Percentiles rank a stretch among this genome's conserved stretches.
Evolutionary conservation across 2,888 invertebrate species (phyloP).

Genomic region (Drosophila testacea): DNA sequence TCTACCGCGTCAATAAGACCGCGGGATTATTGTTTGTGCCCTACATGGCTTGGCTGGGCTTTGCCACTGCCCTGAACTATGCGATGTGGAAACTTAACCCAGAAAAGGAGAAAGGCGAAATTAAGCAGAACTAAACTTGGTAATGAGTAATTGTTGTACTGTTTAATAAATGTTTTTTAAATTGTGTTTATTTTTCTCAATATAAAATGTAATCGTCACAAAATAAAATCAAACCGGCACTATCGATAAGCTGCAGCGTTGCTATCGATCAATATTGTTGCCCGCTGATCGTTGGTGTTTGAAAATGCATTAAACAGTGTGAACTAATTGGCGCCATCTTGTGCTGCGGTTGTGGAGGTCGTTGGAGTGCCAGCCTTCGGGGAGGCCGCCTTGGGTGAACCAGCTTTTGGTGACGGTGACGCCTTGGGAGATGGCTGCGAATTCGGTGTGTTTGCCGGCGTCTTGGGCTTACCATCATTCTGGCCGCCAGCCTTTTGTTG

Average conservation of each 20-base stretch:
- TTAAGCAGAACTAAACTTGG: slow-evolving; percentile 14
- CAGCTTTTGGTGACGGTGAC: slow-evolving; percentile 85
- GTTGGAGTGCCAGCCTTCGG: slow-evolving; percentile 62
- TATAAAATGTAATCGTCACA: slow-evolving; percentile 54
- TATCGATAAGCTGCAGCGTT: slow-evolving; percentile 26
- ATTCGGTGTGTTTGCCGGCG: slow-evolving; percentile 69
- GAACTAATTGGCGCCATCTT: slow-evolving; percentile 50
- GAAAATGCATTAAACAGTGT: slow-evolving; percentile 18
- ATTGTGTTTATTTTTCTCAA: slow-evolving; percentile 44
- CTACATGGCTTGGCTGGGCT: slow-evolving; percentile 90
- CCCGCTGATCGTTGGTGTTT: slow-evolving; percentile 20
- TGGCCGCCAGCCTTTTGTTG: slow-evolving; percentile 22
- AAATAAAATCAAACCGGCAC: slow-evolving; percentile 40
- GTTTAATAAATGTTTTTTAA: slow-evolving; percentile 24
- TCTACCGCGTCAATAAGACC: slow-evolving; percentile 87
- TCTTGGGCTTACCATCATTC: slow-evolving; percentile 47
- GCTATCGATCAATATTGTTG: slow-evolving; percentile 4
- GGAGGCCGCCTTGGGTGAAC: slow-evolving; percentile 58
- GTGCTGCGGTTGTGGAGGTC: background rate
- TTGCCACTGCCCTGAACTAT: slow-evolving; percentile 90
- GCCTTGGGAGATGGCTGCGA: slow-evolving; percentile 81
- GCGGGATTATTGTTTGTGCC: slow-evolving; percentile 90
- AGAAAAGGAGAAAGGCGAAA: slow-evolving; percentile 62
- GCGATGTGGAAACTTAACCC: slow-evolving; percentile 88
- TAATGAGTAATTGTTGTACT: background rate